A percentile compares a stretch with the other conserved stretches of the same genome.
These are phyloP conservation scores for Ladona fulva DNA, from an alignment of 1,140 invertebrate genomes.

Conservation along the genomic window DNA sequence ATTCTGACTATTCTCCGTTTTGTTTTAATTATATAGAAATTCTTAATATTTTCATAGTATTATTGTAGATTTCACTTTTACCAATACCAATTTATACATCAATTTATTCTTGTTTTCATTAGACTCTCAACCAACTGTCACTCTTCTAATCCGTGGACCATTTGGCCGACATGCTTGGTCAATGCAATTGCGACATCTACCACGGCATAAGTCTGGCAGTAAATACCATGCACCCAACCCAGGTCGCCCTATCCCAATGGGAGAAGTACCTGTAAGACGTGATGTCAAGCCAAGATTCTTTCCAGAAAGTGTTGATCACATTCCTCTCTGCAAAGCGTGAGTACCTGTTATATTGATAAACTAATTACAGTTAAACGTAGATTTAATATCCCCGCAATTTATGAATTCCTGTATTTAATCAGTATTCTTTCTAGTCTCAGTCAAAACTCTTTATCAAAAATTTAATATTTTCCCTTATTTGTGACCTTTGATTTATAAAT, in stretches of 20 bases:
- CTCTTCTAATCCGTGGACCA: slow-evolving; percentile 75
- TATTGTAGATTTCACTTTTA: too few species aligned
- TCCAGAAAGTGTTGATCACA: slow-evolving; percentile 71
- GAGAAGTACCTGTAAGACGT: slow-evolving; percentile 49
- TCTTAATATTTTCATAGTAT: too few species aligned
- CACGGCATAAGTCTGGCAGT: slow-evolving; percentile 64
- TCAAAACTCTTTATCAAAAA: background rate
- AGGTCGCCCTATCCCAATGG: slow-evolving; percentile 66
- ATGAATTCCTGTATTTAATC: too few species aligned
- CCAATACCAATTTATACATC: too few species aligned
- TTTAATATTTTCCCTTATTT: slow-evolving; percentile 19
- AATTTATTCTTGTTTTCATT: slow-evolving; percentile 12
- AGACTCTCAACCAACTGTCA: slow-evolving; percentile 50
- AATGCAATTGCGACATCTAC: slow-evolving; percentile 74
- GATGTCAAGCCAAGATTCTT: slow-evolving; percentile 67
- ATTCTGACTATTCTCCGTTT: too few species aligned
- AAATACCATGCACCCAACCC: slow-evolving; percentile 61
- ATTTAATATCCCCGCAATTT: too few species aligned
- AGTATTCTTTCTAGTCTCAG: background rate
- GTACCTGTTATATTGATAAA: slow-evolving; percentile 28
- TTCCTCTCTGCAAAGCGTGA: slow-evolving; percentile 71
- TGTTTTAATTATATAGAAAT: too few species aligned
- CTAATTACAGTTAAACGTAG: too few species aligned
- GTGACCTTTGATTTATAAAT: too few species aligned
- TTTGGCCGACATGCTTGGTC: slow-evolving; percentile 93